Base-by-base conservation (phyloP, 2,797 vertebrate species). In the Mergus octosetaceus region DNA sequence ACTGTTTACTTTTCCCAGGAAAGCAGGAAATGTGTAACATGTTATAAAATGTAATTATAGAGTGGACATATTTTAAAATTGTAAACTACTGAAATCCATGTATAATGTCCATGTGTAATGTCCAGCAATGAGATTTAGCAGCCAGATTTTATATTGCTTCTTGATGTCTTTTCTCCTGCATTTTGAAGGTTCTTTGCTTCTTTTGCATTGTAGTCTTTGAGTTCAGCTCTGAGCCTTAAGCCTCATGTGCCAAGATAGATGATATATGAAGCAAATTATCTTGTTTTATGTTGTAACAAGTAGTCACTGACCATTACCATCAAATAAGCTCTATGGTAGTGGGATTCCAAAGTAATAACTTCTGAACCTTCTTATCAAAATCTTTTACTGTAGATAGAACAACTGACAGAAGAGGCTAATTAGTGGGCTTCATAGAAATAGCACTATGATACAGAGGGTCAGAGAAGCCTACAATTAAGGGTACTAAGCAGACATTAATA, bases 321-420 rank as follows among this genome's bases (percentile, higher is more conserved):
- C 60, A 84, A 71, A 53, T 61, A 86, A 90, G 69, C 45, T 53
- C 39, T 78, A 30, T 74, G 80, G n/a, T 47, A 92, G 58, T 73
- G 36, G 83, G 68, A 90, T 94, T 92, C 94, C 30, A 74, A 87
- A 75, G 73, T 93, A 96, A 96, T 96, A 96, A 91, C 94, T 95
- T 85, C 54, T 49, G 22, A 49, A 49, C 47, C 47, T 25, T 25
- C 13, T 51, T 27, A 91, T 27, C 57, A 85, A n/a, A 89, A 68
- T 43, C 27, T 94, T 95, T 93, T 93, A 74, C 58, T 22, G 22
- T 89, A 75, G 69, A 88, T 72, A 92, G 90, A 93, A 51, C 43
- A 76, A 53, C 76, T 85, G 96, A 92, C 89, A 92, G 96, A 95
- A 93, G 83, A 95, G 66, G 89, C 89, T 96, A 95, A 94, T 97